Conservation (phyloP, 2,888 invertebrate genomes). For the Cepaea hortensis region DNA sequence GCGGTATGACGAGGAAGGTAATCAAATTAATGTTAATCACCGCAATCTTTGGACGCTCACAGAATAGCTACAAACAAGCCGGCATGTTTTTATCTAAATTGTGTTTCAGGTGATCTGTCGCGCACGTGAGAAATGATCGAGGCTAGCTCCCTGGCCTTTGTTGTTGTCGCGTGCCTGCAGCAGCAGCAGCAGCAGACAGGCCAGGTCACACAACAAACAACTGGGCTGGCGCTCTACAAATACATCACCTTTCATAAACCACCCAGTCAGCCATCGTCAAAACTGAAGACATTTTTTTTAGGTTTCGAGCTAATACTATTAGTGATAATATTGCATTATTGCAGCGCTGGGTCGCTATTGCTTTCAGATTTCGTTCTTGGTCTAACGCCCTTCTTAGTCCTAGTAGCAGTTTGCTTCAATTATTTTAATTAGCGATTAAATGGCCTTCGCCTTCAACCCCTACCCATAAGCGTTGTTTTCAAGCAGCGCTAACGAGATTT, state of each 20-base stretch:
- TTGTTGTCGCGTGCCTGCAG: background rate
- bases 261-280: background rate
- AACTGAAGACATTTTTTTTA: constrained; percentile 2
- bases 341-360: background rate
- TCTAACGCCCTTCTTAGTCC: background rate
- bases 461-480: constrained; percentile 20
- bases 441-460: background rate
- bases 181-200: too few species aligned
- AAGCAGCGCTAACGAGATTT: background rate
- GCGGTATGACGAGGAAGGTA: background rate
- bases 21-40: constrained; percentile 33
- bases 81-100: background rate
- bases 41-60: background rate
- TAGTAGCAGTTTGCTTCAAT: background rate
- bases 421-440: constrained; percentile 33
- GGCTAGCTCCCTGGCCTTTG: constrained; percentile 14
- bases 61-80: background rate
- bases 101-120: constrained; percentile 8
- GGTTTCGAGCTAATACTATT: constrained; percentile 14
- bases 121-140: constrained; percentile 28
- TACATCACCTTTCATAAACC: background rate
- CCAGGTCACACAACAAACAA: background rate
- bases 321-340: background rate
- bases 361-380: constrained; percentile 1
- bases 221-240: background rate